Percentiles rank a stretch among this genome's conserved stretches.
Conservation (phyloP, 2,888 invertebrate genomes). For the Choreutis nemorana region DNA sequence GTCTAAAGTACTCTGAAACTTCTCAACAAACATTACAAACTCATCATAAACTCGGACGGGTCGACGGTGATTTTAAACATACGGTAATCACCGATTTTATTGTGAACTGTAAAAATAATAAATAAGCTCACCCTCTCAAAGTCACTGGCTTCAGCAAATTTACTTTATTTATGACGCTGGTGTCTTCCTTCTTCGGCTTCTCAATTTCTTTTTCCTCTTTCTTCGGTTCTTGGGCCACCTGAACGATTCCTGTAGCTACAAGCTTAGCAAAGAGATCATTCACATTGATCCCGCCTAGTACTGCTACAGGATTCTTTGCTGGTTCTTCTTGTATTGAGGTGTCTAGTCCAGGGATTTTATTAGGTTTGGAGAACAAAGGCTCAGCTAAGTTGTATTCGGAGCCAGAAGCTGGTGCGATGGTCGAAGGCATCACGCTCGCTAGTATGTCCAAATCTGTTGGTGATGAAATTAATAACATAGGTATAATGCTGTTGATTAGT, state of each 20-base stretch:
- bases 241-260: slow-evolving; percentile 74
- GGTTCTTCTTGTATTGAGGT: slow-evolving; percentile 35
- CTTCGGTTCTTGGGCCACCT: slow-evolving; percentile 12
- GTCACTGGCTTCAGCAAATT: slow-evolving; percentile 75
- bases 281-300: slow-evolving; percentile 69
- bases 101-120: slow-evolving; percentile 6
- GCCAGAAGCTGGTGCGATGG: slow-evolving; percentile 63
- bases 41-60: no score
- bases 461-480: no score
- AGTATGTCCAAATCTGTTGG: slow-evolving; percentile 69
- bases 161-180: slow-evolving; percentile 65
- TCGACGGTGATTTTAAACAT: no score
- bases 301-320: slow-evolving; percentile 22
- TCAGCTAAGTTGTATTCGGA: slow-evolving; percentile 66
- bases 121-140: slow-evolving; percentile 73
- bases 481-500: not conserved
- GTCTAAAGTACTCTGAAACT: no score
- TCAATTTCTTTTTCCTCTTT: slow-evolving; percentile 22
- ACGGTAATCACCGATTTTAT: no score
- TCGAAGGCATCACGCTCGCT: slow-evolving; percentile 70
- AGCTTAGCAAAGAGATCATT: slow-evolving; percentile 86
- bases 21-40: no score
- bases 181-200: slow-evolving; percentile 34
- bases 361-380: slow-evolving; percentile 31
- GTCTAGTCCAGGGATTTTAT: slow-evolving; percentile 47